phyloP scores from a whole-genome alignment of 2,113 vertebrate genomes.

The Odocoileus hemionus region DNA sequence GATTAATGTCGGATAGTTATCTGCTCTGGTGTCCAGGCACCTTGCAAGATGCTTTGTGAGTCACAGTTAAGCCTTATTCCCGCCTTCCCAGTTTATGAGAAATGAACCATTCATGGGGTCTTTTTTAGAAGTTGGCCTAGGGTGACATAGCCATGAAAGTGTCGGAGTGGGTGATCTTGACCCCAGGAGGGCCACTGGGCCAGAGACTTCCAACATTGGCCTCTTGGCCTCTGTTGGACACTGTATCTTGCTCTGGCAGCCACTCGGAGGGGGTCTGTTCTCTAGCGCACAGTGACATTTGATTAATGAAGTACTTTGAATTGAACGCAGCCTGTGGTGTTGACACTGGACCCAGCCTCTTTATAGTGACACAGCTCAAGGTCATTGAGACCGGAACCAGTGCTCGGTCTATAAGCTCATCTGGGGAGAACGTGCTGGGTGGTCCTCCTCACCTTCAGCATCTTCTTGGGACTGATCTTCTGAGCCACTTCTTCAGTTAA shows the following conservation, averaged over 20 bases:
- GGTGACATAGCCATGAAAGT: neutral
- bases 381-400: neutral
- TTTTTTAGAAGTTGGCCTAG: neutral
- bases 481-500: neutral
- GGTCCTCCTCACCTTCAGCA: neutral
- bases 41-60: accelerated
- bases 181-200: neutral
- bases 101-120: neutral
- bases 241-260: neutral
- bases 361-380: neutral
- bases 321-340: neutral
- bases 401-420: neutral
- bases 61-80: neutral
- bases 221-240: neutral
- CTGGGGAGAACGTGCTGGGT: neutral
- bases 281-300: neutral
- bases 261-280: neutral
- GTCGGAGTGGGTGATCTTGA: neutral
- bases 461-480: neutral
- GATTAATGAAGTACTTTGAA: neutral
- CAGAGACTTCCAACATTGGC: neutral
- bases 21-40: neutral
- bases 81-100: neutral
- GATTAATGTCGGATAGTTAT: neutral
- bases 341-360: neutral